Base-by-base conservation (phyloP, 2,113 vertebrate species). In the Cinclus cinclus region DNA sequence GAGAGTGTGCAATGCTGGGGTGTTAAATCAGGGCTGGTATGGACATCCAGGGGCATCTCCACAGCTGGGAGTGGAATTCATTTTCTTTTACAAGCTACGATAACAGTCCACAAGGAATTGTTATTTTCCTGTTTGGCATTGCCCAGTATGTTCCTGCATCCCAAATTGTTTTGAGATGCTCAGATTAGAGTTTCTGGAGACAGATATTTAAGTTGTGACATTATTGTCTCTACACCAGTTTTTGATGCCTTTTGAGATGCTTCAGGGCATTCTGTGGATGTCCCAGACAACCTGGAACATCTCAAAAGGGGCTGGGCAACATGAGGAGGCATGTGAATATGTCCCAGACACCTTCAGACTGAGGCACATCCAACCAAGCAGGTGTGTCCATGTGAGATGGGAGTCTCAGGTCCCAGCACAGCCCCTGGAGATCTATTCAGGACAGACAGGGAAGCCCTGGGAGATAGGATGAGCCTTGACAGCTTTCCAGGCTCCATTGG, bases 171-270 rank as follows among this genome's bases (percentile, higher is more conserved):
- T 58, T 58, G 22, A 69, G 21, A 23, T 58, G 23, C 35, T 91
- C 67, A 50, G 7, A 10, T 41, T 44, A 79, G 74, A n/a, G 13
- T 75, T 84, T 82, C 17, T 65, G 1, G 13, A 52, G 35, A 30
- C 56, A 21, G 7, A 30, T 47, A 31, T 53, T 41, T 68, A 42
- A 42, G 21, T 2, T 7, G 11, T 53, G 30, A 27, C 30, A 31
- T 18, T 25, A 7, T 13, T 28, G 30, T 49, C 31, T 33, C 22
- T 27, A 19, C 8, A 13, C 0, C 6, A 68, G 12, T 7, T 49
- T 63, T 27, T 76, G 49, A 22, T 69, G 25, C 18, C 31, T 63
- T 62, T 42, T 69, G 41, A 49, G 63, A 31, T 23, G 35, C 18
- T 76, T 69, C 13, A 9, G 30, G 18, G 15, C 33, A 13, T 55